Percentiles rank a stretch among this genome's conserved stretches.
Evolutionary conservation across 2,113 vertebrate genomes (phyloP).

Genomic region (Chlorodrepanis virens): DNA sequence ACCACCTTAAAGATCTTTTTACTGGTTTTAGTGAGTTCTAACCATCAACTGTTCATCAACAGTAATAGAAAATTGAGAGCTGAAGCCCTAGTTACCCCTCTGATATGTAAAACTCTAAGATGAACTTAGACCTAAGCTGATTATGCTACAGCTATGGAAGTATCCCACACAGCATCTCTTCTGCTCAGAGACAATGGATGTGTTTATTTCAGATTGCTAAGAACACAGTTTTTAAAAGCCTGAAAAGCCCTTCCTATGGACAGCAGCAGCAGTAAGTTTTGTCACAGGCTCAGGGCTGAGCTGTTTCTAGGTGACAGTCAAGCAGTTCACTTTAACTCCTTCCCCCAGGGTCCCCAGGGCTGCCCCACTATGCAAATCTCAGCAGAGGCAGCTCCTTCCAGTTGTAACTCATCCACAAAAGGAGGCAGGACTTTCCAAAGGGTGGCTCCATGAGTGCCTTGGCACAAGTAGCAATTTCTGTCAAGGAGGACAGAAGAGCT

Average conservation of each 20-base stretch:
- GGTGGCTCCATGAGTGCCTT: background rate
- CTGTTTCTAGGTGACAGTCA: background rate
- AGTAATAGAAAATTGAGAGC: background rate
- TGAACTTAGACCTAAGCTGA: background rate
- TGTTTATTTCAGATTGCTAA: background rate
- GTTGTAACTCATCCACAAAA: background rate
- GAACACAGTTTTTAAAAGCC: background rate
- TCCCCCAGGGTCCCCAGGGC: too few species aligned
- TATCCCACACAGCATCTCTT: background rate
- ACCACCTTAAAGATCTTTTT: background rate
- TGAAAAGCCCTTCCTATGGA: background rate
- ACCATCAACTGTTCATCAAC: background rate
- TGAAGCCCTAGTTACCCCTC: background rate
- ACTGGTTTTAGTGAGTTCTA: background rate
- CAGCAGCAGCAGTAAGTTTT: background rate
- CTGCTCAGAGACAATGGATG: background rate
- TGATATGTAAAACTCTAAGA: background rate
- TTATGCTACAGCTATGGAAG: background rate
- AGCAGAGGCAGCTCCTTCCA: background rate
- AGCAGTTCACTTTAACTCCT: background rate
- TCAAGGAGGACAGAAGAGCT: accelerated
- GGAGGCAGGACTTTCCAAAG: background rate
- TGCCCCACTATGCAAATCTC: background rate
- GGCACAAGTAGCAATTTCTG: background rate
- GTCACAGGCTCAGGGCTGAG: background rate